Conservation (phyloP, 2,888 invertebrate species). For the Sesia bembeciformis region DNA sequence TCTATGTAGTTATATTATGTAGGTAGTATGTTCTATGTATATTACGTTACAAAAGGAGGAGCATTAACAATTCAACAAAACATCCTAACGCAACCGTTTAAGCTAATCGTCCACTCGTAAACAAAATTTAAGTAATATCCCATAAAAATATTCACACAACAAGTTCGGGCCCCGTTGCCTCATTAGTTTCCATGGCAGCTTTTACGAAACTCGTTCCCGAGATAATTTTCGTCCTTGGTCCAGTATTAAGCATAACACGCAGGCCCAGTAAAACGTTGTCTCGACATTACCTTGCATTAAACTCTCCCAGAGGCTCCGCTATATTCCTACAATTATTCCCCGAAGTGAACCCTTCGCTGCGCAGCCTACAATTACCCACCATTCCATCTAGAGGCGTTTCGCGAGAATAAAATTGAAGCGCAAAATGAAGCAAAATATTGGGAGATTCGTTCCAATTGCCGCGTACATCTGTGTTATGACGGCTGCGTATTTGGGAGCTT, state of each 20-base stretch:
- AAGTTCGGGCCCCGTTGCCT: conserved; percentile 54
- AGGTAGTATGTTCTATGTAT: no score
- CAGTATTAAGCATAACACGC: conserved; percentile 53
- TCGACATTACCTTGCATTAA: conserved; percentile 64
- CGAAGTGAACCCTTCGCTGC: conserved; percentile 60
- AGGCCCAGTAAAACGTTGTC: conserved; percentile 47
- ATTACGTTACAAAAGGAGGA: no score
- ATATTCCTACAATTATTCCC: conserved; percentile 70
- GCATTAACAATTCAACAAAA: background rate
- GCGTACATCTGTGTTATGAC: conserved; percentile 17
- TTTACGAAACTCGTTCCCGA: conserved; percentile 63
- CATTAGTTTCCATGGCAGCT: conserved; percentile 64
- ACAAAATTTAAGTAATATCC: conserved; percentile 61
- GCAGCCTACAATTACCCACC: conserved; percentile 69
- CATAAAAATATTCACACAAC: conserved; percentile 57
- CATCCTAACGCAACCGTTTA: background rate
- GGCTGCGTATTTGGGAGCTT: conserved; percentile 12
- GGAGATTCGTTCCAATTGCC: conserved; percentile 51
- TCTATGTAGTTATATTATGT: no score
- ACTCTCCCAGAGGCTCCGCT: conserved; percentile 61
- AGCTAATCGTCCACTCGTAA: conserved; percentile 16
- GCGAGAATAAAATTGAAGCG: conserved; percentile 54
- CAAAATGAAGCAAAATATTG: conserved; percentile 55
- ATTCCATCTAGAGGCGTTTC: conserved; percentile 55
- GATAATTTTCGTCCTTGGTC: conserved; percentile 68